Conservation (phyloP, 2,797 vertebrate genomes). For the Platyrinchus mystaceus region DNA sequence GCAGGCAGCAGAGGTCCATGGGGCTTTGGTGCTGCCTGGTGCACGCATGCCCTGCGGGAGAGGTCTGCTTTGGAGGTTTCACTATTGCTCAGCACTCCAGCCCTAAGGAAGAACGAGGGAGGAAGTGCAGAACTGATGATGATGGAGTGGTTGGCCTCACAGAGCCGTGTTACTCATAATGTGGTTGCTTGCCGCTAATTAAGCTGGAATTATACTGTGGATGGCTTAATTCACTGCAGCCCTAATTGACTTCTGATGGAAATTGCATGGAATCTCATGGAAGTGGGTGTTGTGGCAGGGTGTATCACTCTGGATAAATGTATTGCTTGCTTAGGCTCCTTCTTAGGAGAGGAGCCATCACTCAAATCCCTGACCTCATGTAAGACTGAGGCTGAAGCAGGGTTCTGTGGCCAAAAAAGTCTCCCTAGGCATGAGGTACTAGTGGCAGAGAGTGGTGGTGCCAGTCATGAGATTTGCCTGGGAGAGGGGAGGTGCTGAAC, state of each 20-base stretch:
- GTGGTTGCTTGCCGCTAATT: neutral
- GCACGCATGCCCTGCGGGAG: rapidly evolving
- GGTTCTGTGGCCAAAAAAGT: neutral
- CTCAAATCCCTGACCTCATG: neutral
- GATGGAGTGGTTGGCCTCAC: neutral
- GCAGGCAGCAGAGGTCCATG: neutral
- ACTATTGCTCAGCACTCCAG: neutral
- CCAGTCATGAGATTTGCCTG: neutral
- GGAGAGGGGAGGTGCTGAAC: neutral
- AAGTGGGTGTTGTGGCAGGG: neutral
- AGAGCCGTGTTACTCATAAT: rapidly evolving
- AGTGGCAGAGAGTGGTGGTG: neutral
- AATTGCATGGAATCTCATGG: neutral
- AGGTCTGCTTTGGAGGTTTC: neutral
- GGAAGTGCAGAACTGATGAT: neutral
- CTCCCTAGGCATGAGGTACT: neutral
- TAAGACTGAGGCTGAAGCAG: neutral
- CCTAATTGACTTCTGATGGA: neutral
- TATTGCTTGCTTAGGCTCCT: neutral
- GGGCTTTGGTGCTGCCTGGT: neutral
- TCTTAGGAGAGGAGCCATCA: neutral
- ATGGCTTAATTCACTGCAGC: neutral
- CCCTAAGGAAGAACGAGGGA: neutral
- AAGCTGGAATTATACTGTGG: neutral
- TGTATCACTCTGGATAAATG: neutral